Conservation (phyloP, 2,113 vertebrate genomes). For the Tyto alba region DNA sequence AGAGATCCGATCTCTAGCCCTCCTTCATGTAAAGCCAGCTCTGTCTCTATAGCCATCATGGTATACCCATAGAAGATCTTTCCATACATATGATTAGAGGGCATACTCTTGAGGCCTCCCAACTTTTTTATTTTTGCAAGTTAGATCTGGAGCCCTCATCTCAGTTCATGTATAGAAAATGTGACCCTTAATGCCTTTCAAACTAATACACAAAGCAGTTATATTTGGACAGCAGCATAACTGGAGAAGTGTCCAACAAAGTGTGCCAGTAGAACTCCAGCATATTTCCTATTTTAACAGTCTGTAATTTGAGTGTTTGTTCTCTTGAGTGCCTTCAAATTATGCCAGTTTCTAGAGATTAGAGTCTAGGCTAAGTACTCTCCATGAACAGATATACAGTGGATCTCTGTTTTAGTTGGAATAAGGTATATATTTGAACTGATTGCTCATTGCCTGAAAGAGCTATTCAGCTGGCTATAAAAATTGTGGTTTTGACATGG, state of each 20-base stretch:
- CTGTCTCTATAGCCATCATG: fast-evolving
- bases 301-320: slow-evolving; percentile 44
- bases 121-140: neutral
- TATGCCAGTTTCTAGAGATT: slow-evolving; percentile 44
- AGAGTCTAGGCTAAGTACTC: slow-evolving; percentile 7
- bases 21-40: neutral
- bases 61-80: neutral
- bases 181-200: neutral
- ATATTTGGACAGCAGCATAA: neutral
- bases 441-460: slow-evolving; percentile 12
- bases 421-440: slow-evolving; percentile 20
- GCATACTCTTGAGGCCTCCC: neutral
- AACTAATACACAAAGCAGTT: neutral
- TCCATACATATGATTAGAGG: neutral
- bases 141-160: neutral
- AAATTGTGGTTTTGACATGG: slow-evolving; percentile 32
- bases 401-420: slow-evolving; percentile 37
- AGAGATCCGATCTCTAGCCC: neutral
- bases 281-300: slow-evolving; percentile 42
- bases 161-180: neutral
- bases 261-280: neutral
- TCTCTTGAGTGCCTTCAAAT: slow-evolving; percentile 44
- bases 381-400: slow-evolving; percentile 3
- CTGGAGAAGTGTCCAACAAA: neutral
- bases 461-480: slow-evolving; percentile 13